Evolutionary conservation across 2,797 vertebrate species (phyloP).

Genomic region (Eutrigla gurnardus): DNA sequence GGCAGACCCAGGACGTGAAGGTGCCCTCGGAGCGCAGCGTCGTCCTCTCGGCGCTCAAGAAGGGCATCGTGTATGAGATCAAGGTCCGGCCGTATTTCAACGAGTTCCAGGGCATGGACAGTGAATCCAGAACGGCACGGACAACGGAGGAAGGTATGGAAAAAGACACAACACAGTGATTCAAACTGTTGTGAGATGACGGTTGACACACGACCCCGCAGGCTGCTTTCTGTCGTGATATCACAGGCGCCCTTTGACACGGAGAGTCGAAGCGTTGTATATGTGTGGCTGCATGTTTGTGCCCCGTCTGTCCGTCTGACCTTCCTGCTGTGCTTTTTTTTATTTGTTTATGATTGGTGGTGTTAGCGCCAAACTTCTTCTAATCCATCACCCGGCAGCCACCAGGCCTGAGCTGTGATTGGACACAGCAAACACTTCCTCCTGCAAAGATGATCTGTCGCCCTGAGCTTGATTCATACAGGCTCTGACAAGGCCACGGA

Average conservation of each 20-base stretch:
- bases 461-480: constrained; percentile 66
- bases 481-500: constrained; percentile 65
- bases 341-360: constrained; percentile 57
- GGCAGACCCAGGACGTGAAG: constrained; percentile 95
- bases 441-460: constrained; percentile 63
- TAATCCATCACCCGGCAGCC: constrained; percentile 70
- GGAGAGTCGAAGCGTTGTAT: constrained; percentile 20
- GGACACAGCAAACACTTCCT: constrained; percentile 63
- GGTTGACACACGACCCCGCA: constrained; percentile 33
- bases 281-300: constrained; percentile 19
- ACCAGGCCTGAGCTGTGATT: constrained; percentile 67
- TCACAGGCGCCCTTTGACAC: constrained; percentile 31
- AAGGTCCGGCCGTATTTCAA: constrained; percentile 99
- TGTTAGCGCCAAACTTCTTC: constrained; percentile 53
- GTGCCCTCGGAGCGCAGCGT: constrained; percentile 92
- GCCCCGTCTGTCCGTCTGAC: constrained; percentile 42
- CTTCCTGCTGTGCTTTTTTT: constrained; percentile 51
- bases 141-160: constrained; percentile 94
- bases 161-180: not conserved
- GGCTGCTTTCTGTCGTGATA: constrained; percentile 32
- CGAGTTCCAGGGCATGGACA: constrained; percentile 99
- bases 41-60: constrained; percentile 90
- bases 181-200: constrained; percentile 9
- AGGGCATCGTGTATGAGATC: constrained; percentile 95
- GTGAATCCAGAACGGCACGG: constrained; percentile 93